Conservation (phyloP, 2,113 vertebrate species). For the Calonectris borealis region DNA sequence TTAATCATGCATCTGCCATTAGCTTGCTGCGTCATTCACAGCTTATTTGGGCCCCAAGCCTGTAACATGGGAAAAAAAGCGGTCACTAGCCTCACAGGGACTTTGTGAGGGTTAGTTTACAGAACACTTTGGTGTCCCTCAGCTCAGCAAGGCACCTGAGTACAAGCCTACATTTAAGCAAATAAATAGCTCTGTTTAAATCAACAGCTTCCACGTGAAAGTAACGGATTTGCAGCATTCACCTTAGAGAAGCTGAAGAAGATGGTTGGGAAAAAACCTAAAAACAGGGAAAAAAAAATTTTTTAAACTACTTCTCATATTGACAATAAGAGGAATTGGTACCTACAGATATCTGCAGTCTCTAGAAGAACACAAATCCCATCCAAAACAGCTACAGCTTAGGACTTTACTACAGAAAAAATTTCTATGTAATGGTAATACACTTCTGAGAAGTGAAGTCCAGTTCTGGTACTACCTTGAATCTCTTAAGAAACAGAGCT, state of each 20-base stretch:
- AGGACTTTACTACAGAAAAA: background rate
- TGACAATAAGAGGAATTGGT: background rate
- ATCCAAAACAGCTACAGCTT: background rate
- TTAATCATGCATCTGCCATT: background rate
- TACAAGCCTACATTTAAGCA: background rate
- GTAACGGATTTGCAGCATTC: background rate
- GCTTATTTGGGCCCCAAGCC: background rate
- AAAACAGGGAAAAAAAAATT: background rate
- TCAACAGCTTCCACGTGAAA: background rate
- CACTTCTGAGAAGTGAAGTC: background rate
- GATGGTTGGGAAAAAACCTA: background rate
- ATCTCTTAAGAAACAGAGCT: background rate
- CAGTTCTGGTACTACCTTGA: background rate
- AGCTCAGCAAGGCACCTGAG: background rate
- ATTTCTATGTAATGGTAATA: background rate
- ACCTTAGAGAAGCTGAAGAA: background rate
- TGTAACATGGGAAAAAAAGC: background rate
- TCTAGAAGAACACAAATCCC: background rate
- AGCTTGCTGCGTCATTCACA: background rate
- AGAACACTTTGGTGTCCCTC: background rate
- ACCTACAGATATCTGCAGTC: background rate
- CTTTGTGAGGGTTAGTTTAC: background rate
- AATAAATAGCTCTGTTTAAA: constrained; percentile 9
- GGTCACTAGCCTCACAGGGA: background rate
- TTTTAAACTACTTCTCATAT: background rate